Evolutionary conservation across 2,888 invertebrate genomes (phyloP).

Genomic region (Hypercompe scribonia): DNA sequence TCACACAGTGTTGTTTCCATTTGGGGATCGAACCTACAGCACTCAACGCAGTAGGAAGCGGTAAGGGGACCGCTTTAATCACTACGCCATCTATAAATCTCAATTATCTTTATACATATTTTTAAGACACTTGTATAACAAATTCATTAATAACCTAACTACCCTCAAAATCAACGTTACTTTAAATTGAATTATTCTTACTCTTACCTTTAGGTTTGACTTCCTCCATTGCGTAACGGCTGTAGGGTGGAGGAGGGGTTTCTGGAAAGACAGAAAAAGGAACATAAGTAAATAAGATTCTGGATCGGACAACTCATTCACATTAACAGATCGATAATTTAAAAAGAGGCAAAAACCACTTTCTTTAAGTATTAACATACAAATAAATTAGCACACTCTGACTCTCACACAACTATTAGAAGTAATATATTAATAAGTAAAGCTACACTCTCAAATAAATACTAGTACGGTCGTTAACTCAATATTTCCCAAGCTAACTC

Average conservation of each 20-base stretch:
- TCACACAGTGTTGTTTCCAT: too few relatives aligned
- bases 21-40: too few relatives aligned
- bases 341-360: neutral
- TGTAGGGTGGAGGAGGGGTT: constrained; percentile 94
- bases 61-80: too few relatives aligned
- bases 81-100: too few relatives aligned
- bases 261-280: constrained; percentile 87
- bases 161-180: neutral
- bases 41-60: too few relatives aligned
- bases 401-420: neutral
- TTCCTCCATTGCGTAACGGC: constrained; percentile 90
- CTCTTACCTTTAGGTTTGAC: constrained; percentile 89
- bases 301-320: neutral
- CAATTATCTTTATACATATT: too few relatives aligned
- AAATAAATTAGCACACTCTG: neutral
- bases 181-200: neutral
- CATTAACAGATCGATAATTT: neutral
- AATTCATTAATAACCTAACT: too few relatives aligned
- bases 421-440: neutral
- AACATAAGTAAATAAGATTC: constrained; percentile 23
- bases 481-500: constrained; percentile 19
- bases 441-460: neutral
- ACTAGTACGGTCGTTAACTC: neutral
- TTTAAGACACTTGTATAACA: too few relatives aligned
- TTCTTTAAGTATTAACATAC: neutral